Conservation (phyloP, 2,113 vertebrate species). For the Gracilinanus agilis region DNA sequence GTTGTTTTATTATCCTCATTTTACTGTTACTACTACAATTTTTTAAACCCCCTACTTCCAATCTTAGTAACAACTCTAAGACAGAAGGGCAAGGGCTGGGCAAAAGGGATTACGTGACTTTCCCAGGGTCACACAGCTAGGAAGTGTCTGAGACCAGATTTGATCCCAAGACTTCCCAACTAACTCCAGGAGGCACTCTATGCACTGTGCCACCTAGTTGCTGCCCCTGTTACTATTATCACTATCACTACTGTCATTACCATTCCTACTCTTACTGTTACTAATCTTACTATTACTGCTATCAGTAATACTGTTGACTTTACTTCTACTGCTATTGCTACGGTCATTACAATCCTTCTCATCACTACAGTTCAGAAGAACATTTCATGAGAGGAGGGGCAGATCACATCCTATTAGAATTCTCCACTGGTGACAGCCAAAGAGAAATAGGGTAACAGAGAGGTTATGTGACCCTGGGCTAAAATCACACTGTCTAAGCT, state of each 20-base stretch:
- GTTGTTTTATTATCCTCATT: not conserved
- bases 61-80: too few relatives aligned
- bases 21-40: too few relatives aligned
- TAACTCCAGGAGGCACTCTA: too few relatives aligned
- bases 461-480: too few relatives aligned
- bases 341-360: not conserved
- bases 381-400: not conserved
- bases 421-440: not conserved
- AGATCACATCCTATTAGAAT: not conserved
- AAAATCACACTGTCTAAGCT: too few relatives aligned
- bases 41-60: too few relatives aligned
- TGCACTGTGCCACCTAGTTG: fast-evolving
- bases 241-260: not conserved
- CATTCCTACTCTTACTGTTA: too few relatives aligned
- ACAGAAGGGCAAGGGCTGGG: too few relatives aligned
- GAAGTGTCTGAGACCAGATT: too few relatives aligned
- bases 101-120: too few relatives aligned
- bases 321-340: not conserved
- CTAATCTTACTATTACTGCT: not conserved
- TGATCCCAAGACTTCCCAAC: too few relatives aligned
- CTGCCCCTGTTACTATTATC: not conserved
- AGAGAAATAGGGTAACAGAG: not conserved
- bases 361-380: not conserved
- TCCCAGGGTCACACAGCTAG: too few relatives aligned
- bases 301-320: not conserved